Evolutionary conservation across 2,888 invertebrate genomes (phyloP).

Genomic region (Cheilosia variabilis): DNA sequence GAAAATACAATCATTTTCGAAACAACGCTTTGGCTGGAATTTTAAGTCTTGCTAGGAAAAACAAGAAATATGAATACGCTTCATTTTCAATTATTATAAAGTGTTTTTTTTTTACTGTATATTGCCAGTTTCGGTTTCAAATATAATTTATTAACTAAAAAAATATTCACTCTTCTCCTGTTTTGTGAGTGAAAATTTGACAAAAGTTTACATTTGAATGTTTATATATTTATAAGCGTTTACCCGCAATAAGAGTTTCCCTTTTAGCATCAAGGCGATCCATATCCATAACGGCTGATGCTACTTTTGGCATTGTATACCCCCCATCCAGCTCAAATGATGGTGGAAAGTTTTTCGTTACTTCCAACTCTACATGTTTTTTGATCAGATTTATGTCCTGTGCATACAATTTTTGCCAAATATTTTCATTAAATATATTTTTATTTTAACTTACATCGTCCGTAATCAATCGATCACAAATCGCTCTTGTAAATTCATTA

Average conservation of each 20-base stretch:
- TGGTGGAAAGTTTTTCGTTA: conserved; percentile 84
- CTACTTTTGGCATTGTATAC: conserved; percentile 77
- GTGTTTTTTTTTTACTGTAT: no score
- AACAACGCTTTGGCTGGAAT: no score
- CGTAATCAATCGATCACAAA: conserved; percentile 93
- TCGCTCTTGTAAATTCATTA: conserved; percentile 94
- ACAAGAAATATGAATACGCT: no score
- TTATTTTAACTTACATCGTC: conserved; percentile 84
- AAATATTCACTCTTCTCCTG: no score
- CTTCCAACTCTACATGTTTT: conserved; percentile 86
- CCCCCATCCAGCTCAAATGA: conserved; percentile 79
- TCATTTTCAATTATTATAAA: no score
- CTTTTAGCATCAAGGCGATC: conserved; percentile 55
- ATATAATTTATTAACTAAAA: no score
- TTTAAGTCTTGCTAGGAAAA: no score
- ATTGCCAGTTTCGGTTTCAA: no score
- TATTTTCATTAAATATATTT: conserved; percentile 11
- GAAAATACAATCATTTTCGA: no score
- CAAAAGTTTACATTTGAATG: no score
- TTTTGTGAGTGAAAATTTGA: no score
- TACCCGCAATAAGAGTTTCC: conserved; percentile 6
- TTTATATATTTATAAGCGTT: no score
- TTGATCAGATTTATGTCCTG: conserved; percentile 88
- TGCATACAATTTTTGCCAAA: conserved; percentile 11
- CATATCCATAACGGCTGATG: conserved; percentile 61